Percentiles rank a stretch among this genome's conserved stretches.
Evolutionary conservation across 2,797 vertebrate species (phyloP).

Genomic region (Siniperca scherzeri): DNA sequence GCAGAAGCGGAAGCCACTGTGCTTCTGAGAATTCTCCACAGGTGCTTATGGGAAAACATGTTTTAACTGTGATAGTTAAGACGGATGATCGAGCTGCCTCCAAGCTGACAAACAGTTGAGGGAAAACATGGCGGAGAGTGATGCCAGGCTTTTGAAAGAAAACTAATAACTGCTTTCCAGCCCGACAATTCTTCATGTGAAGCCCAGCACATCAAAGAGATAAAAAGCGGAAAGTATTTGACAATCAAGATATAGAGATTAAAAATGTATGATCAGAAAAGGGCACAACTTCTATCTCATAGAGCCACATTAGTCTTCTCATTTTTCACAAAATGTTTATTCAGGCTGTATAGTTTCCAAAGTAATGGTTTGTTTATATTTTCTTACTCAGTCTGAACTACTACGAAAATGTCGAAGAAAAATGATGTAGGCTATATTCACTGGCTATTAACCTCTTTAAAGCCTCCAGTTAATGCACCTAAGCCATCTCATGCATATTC

Average conservation of each 20-base stretch:
- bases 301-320: constrained; percentile 7
- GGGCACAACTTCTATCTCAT: constrained; percentile 18
- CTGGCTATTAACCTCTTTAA: constrained; percentile 55
- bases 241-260: constrained; percentile 20
- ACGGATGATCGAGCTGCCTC: constrained; percentile 52
- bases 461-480: constrained; percentile 56
- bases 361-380: constrained; percentile 25
- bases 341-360: constrained; percentile 14
- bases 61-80: constrained; percentile 57
- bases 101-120: constrained; percentile 54
- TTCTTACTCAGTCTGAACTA: not conserved
- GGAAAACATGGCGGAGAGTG: constrained; percentile 35
- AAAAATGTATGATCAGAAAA: constrained; percentile 23
- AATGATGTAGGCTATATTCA: constrained; percentile 32
- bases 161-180: constrained; percentile 12
- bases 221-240: constrained; percentile 20
- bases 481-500: constrained; percentile 63
- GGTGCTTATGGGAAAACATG: constrained; percentile 53
- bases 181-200: constrained; percentile 20
- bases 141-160: constrained; percentile 30
- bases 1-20: constrained; percentile 26
- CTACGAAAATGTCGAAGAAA: constrained; percentile 11
- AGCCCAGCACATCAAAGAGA: constrained; percentile 34
- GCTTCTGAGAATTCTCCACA: constrained; percentile 62
- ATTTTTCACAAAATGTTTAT: constrained; percentile 31